Conservation (phyloP, 2,797 vertebrate species). For the Taenioides sp. region DNA sequence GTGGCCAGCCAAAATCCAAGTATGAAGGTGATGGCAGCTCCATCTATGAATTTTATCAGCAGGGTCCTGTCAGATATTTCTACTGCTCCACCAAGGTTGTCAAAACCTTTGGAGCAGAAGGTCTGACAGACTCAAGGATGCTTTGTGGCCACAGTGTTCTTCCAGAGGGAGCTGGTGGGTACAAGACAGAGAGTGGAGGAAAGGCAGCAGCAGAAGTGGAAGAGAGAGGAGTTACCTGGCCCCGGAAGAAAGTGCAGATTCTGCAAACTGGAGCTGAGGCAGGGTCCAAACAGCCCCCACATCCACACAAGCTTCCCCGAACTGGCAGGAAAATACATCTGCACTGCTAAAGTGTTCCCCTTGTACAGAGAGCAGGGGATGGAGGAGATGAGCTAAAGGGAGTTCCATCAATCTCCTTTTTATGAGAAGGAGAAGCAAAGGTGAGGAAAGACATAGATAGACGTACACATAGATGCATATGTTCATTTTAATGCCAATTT, state of each 20-base stretch:
- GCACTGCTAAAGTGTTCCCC: slow-evolving; percentile 19
- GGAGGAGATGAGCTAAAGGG: slow-evolving; percentile 12
- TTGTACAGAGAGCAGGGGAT: slow-evolving; percentile 25
- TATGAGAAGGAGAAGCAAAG: too few relatives aligned
- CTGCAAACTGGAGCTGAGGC: slow-evolving; percentile 14
- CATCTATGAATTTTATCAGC: slow-evolving; percentile 6
- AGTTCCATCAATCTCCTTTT: too few relatives aligned
- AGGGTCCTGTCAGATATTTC: slow-evolving; percentile 14
- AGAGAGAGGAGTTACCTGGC: too few relatives aligned
- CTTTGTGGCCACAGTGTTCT: slow-evolving; percentile 2
- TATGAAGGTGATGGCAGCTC: too few relatives aligned
- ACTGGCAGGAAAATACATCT: slow-evolving; percentile 33
- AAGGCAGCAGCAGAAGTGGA: too few relatives aligned
- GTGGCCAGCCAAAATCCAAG: too few relatives aligned
- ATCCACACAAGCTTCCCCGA: slow-evolving; percentile 35
- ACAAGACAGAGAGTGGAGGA: too few relatives aligned
- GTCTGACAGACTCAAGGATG: slow-evolving; percentile 27
- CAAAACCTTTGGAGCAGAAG: slow-evolving; percentile 9
- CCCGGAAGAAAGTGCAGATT: slow-evolving; percentile 15
- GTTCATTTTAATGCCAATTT: too few relatives aligned
- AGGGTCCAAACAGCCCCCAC: slow-evolving; percentile 33
- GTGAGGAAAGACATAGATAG: too few relatives aligned
- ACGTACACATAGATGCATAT: too few relatives aligned
- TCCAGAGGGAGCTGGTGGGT: neutral
- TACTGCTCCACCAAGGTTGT: slow-evolving; percentile 28